These are phyloP conservation scores for Tenthredo distinguenda DNA, from an alignment of 2,888 invertebrate species.

Conservation along the genomic window DNA sequence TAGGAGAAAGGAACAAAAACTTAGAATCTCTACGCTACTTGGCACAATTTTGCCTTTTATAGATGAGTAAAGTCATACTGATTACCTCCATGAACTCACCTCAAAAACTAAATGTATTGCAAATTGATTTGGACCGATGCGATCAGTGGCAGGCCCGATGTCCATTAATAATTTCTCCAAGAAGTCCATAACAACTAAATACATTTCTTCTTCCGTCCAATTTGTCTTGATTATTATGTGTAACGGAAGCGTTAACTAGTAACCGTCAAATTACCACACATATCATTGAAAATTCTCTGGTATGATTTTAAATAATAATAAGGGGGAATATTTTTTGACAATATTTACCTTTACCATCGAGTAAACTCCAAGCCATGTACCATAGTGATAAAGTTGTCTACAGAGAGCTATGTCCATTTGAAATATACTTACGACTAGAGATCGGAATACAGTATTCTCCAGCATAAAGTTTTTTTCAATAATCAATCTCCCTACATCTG, in stretches of 20 bases:
- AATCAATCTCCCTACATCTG: slow-evolving; percentile 60
- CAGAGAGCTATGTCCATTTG: slow-evolving; percentile 62
- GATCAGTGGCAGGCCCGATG: slow-evolving; percentile 62
- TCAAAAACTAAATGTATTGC: slow-evolving; percentile 63
- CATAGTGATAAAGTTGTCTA: slow-evolving; percentile 65
- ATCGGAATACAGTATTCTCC: slow-evolving; percentile 59
- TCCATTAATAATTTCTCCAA: slow-evolving; percentile 61
- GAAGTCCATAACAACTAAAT: slow-evolving; percentile 62
- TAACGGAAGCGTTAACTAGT: slow-evolving; percentile 54
- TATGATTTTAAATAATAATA: neutral
- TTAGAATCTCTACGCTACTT: neutral
- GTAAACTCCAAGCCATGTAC: slow-evolving; percentile 65
- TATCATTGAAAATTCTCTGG: neutral
- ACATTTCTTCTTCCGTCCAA: slow-evolving; percentile 69
- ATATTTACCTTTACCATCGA: slow-evolving; percentile 62
- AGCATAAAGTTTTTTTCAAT: slow-evolving; percentile 62
- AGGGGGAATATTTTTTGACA: neutral
- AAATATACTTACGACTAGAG: slow-evolving; percentile 61
- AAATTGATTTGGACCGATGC: slow-evolving; percentile 52
- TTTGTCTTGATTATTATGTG: slow-evolving; percentile 64
- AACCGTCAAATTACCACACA: slow-evolving; percentile 22
- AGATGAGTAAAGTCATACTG: neutral
- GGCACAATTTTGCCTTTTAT: neutral
- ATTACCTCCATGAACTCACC: slow-evolving; percentile 54
- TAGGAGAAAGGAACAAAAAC: neutral